Evolutionary conservation across 2,888 invertebrate genomes (phyloP).

Genomic region (Platypus cylindrus): DNA sequence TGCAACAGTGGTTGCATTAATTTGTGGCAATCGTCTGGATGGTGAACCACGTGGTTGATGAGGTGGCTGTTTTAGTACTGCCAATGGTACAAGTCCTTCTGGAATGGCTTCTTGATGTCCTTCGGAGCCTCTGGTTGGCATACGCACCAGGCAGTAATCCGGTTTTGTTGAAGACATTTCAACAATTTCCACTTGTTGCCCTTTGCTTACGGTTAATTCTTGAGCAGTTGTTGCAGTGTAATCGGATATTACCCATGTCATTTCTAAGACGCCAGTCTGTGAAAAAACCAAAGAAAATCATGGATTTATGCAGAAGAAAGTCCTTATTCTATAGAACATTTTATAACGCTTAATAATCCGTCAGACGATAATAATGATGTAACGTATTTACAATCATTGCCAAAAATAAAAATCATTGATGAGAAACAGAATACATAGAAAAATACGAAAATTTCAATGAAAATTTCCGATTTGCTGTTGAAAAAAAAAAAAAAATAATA

Average conservation of each 20-base stretch:
- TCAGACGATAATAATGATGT: no score
- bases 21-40: conserved; percentile 34
- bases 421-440: no score
- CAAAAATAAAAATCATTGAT: no score
- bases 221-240: conserved; percentile 64
- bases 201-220: conserved; percentile 75
- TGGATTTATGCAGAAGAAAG: no score
- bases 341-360: no score
- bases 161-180: conserved; percentile 58
- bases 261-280: conserved; percentile 68
- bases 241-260: conserved; percentile 86
- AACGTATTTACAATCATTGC: no score
- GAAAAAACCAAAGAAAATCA: conserved; percentile 23
- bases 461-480: no score
- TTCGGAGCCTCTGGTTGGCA: conserved; percentile 40
- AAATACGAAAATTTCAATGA: no score
- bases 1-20: no score
- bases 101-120: conserved; percentile 29
- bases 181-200: conserved; percentile 88
- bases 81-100: conserved; percentile 70
- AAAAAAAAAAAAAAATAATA: no score
- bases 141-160: conserved; percentile 60
- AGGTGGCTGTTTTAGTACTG: conserved; percentile 66
- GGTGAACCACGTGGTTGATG: conserved; percentile 45
- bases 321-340: no score